Percentiles rank a stretch among this genome's conserved stretches.
Conservation (phyloP, 2,113 vertebrate genomes). For the Phrynosoma blainvillii region DNA sequence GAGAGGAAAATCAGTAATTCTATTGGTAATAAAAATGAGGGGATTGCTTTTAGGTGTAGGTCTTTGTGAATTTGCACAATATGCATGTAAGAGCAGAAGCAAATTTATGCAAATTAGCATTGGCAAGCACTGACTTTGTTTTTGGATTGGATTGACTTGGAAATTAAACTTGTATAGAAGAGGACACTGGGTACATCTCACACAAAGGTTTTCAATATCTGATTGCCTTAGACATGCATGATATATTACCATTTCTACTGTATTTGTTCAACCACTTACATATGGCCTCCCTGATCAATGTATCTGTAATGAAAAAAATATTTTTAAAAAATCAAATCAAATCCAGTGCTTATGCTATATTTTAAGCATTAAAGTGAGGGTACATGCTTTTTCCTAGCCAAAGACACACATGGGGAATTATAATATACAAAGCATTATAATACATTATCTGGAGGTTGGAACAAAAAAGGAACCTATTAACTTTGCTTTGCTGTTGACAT, state of each 20-base stretch:
- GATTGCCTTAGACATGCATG: slow-evolving; percentile 19
- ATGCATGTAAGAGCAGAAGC: neutral
- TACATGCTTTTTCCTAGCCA: neutral
- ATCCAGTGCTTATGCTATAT: neutral
- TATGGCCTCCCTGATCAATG: slow-evolving; percentile 1
- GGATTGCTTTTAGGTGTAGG: neutral
- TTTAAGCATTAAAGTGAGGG: neutral
- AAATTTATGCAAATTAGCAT: slow-evolving; percentile 7
- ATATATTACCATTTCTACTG: slow-evolving; percentile 12
- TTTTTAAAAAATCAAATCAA: neutral
- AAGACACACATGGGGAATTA: neutral
- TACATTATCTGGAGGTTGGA: neutral
- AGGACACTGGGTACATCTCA: slow-evolving; percentile 3
- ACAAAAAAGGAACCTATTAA: neutral
- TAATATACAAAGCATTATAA: neutral
- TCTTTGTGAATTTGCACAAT: neutral
- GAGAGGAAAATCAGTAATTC: neutral
- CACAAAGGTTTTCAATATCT: slow-evolving; percentile 2
- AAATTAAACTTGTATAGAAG: slow-evolving; percentile 26
- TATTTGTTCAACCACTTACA: slow-evolving; percentile 6
- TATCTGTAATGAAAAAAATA: slow-evolving; percentile 2
- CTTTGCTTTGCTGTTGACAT: slow-evolving; percentile 7
- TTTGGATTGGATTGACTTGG: neutral
- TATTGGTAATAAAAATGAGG: neutral
- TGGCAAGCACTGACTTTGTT: slow-evolving; percentile 2